Evolutionary conservation across 2,888 invertebrate genomes (phyloP).

Genomic region (Patella pellucida): DNA sequence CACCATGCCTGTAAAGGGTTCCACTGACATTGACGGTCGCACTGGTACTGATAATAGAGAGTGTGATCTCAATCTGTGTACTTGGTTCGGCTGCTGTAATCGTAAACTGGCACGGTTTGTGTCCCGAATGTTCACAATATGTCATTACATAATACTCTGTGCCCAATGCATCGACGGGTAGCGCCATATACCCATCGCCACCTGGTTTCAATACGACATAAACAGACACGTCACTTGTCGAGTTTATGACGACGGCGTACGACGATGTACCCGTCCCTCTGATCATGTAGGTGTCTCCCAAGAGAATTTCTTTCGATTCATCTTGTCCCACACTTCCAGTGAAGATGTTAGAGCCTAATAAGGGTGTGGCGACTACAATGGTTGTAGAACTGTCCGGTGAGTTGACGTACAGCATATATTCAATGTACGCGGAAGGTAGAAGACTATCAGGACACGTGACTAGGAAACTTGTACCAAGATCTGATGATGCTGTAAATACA

Average conservation of each 20-base stretch:
- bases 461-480: not conserved
- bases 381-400: not conserved
- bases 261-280: not conserved
- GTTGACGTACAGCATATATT: not conserved
- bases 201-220: not conserved
- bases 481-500: not conserved
- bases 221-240: not conserved
- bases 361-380: not conserved
- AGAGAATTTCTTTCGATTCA: not conserved
- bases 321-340: not conserved
- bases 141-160: slow-evolving; percentile 37
- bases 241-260: not conserved
- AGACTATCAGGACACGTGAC: not conserved
- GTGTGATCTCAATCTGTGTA: not conserved
- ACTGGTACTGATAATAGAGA: not conserved
- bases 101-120: slow-evolving; percentile 21
- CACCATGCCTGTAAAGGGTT: slow-evolving; percentile 5
- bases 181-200: slow-evolving; percentile 36
- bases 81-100: not conserved
- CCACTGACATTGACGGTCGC: not conserved
- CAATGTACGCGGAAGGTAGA: not conserved
- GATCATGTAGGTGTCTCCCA: not conserved
- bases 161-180: slow-evolving; percentile 32
- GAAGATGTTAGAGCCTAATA: not conserved
- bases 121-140: slow-evolving; percentile 34